These are phyloP conservation scores for Gallinago stenura DNA, from an alignment of 2,797 vertebrate genomes.

Conservation along the genomic window DNA sequence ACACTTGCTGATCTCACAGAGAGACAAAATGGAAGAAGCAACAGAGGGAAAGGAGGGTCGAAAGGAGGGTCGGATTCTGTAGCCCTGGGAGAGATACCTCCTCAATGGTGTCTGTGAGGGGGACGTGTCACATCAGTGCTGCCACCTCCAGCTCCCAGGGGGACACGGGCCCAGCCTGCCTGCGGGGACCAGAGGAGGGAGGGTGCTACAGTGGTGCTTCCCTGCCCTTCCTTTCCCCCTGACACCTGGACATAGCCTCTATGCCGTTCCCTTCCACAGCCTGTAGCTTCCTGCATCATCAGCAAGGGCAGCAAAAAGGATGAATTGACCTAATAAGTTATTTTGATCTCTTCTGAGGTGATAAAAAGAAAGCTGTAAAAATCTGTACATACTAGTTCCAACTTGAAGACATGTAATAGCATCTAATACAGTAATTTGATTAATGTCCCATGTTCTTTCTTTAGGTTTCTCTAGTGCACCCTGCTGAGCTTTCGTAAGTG, in stretches of 20 bases:
- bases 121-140: background rate
- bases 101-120: background rate
- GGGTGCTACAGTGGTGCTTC: background rate
- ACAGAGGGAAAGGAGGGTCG: background rate
- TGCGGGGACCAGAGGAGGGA: rapidly evolving
- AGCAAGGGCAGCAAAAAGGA: background rate
- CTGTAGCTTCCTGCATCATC: background rate
- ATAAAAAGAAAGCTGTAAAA: conserved; percentile 40
- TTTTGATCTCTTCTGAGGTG: conserved; percentile 20
- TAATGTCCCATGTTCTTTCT: conserved; percentile 26
- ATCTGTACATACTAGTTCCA: background rate
- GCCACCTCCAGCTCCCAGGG: background rate
- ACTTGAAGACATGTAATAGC: conserved; percentile 8
- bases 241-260: rapidly evolving
- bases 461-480: conserved; percentile 4
- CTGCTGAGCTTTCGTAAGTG: background rate
- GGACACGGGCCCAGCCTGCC: background rate
- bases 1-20: background rate
- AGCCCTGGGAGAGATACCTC: background rate
- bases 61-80: background rate
- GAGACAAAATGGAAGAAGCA: background rate
- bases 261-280: background rate
- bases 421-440: conserved; percentile 31
- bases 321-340: conserved; percentile 2
- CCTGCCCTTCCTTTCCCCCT: background rate